A percentile compares a stretch with the other conserved stretches of the same genome.
Conservation (phyloP, 37 sponge, comb jelly and placozoan species). For the Beroe forskalii region DNA sequence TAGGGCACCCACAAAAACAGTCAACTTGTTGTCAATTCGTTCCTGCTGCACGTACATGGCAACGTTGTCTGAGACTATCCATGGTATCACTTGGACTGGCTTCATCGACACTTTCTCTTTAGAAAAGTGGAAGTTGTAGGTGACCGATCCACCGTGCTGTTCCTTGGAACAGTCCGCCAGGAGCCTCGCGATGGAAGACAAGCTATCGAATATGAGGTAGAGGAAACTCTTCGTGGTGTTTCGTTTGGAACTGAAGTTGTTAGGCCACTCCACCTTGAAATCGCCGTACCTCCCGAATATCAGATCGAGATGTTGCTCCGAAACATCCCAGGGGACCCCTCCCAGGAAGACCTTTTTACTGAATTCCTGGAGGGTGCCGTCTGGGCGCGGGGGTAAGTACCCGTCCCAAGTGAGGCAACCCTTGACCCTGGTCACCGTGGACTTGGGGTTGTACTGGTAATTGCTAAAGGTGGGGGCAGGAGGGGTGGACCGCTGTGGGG, state of each 20-base stretch:
- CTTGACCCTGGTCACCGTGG: conserved; percentile 13
- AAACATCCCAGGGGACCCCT: conserved; percentile 54
- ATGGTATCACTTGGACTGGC: conserved; percentile 46
- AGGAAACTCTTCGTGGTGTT: conserved; percentile 65
- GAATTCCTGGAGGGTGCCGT: neutral
- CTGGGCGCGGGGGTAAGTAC: conserved; percentile 27
- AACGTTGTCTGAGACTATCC: conserved; percentile 26
- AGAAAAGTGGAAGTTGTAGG: neutral
- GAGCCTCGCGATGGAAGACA: conserved; percentile 4
- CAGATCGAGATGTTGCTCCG: conserved; percentile 24
- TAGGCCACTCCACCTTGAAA: conserved; percentile 63
- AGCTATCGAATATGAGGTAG: conserved; percentile 38
- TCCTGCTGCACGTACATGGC: conserved; percentile 18
- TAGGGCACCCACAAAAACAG: conserved; percentile 60
- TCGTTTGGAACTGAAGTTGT: conserved; percentile 33
- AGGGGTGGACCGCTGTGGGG: neutral
- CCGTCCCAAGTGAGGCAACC: conserved; percentile 60
- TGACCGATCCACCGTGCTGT: conserved; percentile 60
- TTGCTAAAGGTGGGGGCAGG: neutral
- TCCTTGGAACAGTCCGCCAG: conserved; percentile 45
- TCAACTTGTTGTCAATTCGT: conserved; percentile 32
- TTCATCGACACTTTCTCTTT: neutral
- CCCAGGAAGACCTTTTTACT: conserved; percentile 56
- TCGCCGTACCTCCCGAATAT: conserved; percentile 47
- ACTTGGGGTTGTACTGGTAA: conserved; percentile 57